These are phyloP conservation scores for Lucilia cuprina DNA, from an alignment of 1,140 invertebrate species.

Conservation along the genomic window DNA sequence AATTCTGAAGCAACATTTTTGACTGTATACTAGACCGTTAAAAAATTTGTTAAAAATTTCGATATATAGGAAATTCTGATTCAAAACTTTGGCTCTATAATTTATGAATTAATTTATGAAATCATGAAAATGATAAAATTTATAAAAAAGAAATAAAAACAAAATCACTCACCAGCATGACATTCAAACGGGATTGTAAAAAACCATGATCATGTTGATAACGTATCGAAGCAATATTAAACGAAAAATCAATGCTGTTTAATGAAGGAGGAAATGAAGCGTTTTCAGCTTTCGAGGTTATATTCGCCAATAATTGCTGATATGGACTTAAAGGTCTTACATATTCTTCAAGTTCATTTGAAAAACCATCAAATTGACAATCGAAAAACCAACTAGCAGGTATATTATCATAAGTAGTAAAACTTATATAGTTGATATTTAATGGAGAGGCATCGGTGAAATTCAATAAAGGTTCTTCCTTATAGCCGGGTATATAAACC, in stretches of 20 bases:
- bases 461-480: constrained; percentile 48
- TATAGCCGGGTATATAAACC: constrained; percentile 56
- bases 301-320: constrained; percentile 41
- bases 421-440: constrained; percentile 53
- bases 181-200: constrained; percentile 46
- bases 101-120: too few species aligned
- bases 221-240: constrained; percentile 48
- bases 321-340: not conserved
- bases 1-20: too few species aligned
- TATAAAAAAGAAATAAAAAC: too few species aligned
- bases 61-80: too few species aligned
- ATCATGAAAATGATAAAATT: too few species aligned
- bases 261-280: constrained; percentile 47
- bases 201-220: constrained; percentile 48
- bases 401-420: constrained; percentile 53
- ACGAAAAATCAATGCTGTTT: constrained; percentile 47
- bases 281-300: constrained; percentile 46
- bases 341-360: constrained; percentile 40
- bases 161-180: constrained; percentile 45
- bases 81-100: too few species aligned
- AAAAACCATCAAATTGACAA: constrained; percentile 52
- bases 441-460: constrained; percentile 47
- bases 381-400: constrained; percentile 57
- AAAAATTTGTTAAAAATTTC: too few species aligned
- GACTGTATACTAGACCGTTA: too few species aligned